Evolutionary conservation across 2,113 vertebrate species (phyloP).

Genomic region (Apeltes quadracus): DNA sequence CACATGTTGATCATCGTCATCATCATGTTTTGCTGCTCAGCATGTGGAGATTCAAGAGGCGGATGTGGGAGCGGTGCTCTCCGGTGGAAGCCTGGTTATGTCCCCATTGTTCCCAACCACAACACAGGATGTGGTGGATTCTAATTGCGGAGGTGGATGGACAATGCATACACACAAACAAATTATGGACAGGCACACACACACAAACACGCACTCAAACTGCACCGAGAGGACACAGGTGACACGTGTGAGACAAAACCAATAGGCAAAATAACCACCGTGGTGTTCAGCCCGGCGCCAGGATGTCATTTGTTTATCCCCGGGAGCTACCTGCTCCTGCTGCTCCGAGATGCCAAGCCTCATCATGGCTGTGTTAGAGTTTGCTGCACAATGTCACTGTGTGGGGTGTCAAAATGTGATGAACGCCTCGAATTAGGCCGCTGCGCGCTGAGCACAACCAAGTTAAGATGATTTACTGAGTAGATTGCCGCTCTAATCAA

Average conservation of each 20-base stretch:
- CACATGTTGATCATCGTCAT: slow-evolving; percentile 23
- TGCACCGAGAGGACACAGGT: slow-evolving; percentile 54
- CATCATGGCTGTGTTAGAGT: slow-evolving; percentile 36
- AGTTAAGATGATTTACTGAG: background rate
- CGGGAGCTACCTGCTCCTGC: slow-evolving; percentile 40
- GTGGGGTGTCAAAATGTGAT: slow-evolving; percentile 24
- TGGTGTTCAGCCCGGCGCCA: slow-evolving; percentile 48
- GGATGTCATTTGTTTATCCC: slow-evolving; percentile 72
- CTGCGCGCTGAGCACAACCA: slow-evolving; percentile 17
- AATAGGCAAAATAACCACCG: slow-evolving; percentile 66
- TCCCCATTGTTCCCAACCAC: slow-evolving; percentile 63
- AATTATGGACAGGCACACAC: slow-evolving; percentile 35
- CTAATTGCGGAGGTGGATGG: slow-evolving; percentile 52
- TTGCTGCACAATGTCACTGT: slow-evolving; percentile 38
- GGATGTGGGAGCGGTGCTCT: slow-evolving; percentile 63
- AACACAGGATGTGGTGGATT: slow-evolving; percentile 77
- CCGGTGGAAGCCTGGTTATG: slow-evolving; percentile 53
- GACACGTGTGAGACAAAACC: slow-evolving; percentile 71
- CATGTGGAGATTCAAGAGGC: slow-evolving; percentile 55
- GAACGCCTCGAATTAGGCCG: slow-evolving; percentile 33
- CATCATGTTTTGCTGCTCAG: slow-evolving; percentile 18
- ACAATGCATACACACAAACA: slow-evolving; percentile 34
- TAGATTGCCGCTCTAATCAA: background rate
- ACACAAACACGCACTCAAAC: background rate
- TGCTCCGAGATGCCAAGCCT: slow-evolving; percentile 52